These are phyloP conservation scores for Tichodroma muraria DNA, from an alignment of 2,113 vertebrate genomes.

Conservation along the genomic window DNA sequence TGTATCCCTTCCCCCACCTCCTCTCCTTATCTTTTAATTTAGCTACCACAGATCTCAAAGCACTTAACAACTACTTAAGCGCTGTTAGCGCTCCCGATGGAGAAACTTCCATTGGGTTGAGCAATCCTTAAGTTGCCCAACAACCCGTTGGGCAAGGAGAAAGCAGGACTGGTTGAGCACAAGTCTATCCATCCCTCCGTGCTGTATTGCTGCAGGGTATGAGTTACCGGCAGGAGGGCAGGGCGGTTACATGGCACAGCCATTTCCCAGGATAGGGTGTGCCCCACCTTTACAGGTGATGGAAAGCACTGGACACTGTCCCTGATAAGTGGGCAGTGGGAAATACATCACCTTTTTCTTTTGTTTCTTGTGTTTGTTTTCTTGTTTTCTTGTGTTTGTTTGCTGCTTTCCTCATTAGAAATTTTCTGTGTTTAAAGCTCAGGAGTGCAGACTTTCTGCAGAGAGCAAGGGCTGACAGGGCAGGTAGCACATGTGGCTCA, in stretches of 20 bases:
- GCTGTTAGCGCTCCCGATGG: neutral
- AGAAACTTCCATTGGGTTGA: neutral
- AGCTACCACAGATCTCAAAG: neutral
- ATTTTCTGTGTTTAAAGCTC: neutral
- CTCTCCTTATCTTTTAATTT: neutral
- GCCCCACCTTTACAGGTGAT: neutral
- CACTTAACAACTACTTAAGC: neutral
- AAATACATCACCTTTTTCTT: neutral
- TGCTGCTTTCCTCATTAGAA: neutral
- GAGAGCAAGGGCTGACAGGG: neutral
- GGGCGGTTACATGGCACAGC: neutral
- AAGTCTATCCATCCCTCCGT: neutral
- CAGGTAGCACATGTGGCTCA: neutral
- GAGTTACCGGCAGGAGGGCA: neutral
- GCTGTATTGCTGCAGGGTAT: neutral
- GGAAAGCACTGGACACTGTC: neutral
- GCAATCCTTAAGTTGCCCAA: neutral
- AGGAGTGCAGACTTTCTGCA: neutral
- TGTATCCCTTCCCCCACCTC: neutral
- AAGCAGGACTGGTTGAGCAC: conserved; percentile 7
- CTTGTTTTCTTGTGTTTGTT: too few relatives aligned
- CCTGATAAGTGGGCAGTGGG: neutral
- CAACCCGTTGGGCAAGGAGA: neutral
- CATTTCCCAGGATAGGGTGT: neutral
- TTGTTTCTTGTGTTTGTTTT: neutral